These are phyloP conservation scores for Cottoperca gobio DNA, from an alignment of 2,797 vertebrate species.

Conservation along the genomic window DNA sequence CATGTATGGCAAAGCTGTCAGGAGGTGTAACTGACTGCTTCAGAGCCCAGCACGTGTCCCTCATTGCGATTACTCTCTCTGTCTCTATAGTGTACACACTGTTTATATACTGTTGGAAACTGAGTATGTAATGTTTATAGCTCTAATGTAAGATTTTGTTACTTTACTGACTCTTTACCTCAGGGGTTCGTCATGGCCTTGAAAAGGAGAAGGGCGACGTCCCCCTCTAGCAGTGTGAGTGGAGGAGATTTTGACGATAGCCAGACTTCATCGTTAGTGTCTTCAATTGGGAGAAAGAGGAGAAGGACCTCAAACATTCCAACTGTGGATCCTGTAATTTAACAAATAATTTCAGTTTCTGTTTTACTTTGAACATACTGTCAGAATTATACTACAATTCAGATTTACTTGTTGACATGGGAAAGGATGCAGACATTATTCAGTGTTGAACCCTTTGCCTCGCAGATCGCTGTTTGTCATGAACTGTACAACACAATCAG, in stretches of 20 bases:
- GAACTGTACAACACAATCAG: constrained; percentile 98
- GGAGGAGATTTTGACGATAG: constrained; percentile 97
- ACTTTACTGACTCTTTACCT: constrained; percentile 37
- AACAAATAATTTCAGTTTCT: constrained; percentile 61
- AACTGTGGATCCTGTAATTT: constrained; percentile 96
- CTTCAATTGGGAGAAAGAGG: constrained; percentile 94
- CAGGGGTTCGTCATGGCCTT: constrained; percentile 90
- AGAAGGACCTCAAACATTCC: constrained; percentile 95
- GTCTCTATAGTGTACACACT: neutral
- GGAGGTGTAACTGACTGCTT: neutral
- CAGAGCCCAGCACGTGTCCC: neutral
- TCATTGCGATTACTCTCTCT: neutral
- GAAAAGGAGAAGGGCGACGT: constrained; percentile 96
- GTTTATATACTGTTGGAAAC: neutral
- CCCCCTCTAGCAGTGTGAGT: constrained; percentile 97
- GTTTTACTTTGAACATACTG: constrained; percentile 12
- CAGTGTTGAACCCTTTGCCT: constrained; percentile 41
- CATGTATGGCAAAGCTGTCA: neutral
- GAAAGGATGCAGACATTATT: constrained; percentile 18
- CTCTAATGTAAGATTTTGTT: constrained; percentile 2
- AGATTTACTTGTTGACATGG: neutral
- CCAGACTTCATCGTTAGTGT: constrained; percentile 90
- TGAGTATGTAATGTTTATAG: neutral
- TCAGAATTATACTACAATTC: constrained; percentile 24
- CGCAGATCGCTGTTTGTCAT: constrained; percentile 97